Evolutionary conservation across 2,797 vertebrate species (phyloP).

Genomic region (Mus minutoides): DNA sequence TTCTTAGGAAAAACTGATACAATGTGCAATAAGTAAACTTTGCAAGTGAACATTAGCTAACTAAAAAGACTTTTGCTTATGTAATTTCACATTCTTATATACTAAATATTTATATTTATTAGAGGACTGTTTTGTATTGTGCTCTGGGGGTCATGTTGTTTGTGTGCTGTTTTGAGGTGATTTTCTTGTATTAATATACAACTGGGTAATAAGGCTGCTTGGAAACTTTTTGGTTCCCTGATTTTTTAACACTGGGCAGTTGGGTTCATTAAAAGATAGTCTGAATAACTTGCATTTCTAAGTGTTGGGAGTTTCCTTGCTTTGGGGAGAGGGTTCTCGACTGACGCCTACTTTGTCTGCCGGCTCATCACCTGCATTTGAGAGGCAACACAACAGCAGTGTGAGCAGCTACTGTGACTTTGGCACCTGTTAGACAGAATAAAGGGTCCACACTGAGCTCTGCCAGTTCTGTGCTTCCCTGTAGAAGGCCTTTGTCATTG

Average conservation of each 20-base stretch:
- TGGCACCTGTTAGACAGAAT: slow-evolving; percentile 1
- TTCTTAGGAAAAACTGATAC: slow-evolving; percentile 69
- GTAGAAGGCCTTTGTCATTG: slow-evolving; percentile 41
- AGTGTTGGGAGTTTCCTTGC: neutral
- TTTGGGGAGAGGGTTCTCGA: neutral
- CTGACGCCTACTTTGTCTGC: neutral
- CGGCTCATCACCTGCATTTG: neutral
- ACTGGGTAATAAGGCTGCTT: slow-evolving; percentile 52
- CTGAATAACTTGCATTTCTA: slow-evolving; percentile 47
- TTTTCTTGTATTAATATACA: slow-evolving; percentile 60
- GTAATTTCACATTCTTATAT: slow-evolving; percentile 63
- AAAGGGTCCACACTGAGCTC: neutral
- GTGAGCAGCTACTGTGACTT: neutral
- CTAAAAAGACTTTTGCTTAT: slow-evolving; percentile 58
- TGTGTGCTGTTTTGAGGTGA: slow-evolving; percentile 60
- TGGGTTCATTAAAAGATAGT: slow-evolving; percentile 72
- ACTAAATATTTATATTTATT: slow-evolving; percentile 70
- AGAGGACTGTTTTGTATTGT: slow-evolving; percentile 72
- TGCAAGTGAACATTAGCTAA: slow-evolving; percentile 76
- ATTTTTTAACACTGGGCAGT: slow-evolving; percentile 58
- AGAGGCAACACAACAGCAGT: neutral
- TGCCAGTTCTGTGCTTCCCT: slow-evolving; percentile 40
- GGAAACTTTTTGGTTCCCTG: slow-evolving; percentile 44
- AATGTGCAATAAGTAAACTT: slow-evolving; percentile 87
- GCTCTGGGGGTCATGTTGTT: slow-evolving; percentile 4